A percentile compares a stretch with the other conserved stretches of the same genome.
Conservation (phyloP, 2,888 invertebrate species). For the Macrophya annulata region DNA sequence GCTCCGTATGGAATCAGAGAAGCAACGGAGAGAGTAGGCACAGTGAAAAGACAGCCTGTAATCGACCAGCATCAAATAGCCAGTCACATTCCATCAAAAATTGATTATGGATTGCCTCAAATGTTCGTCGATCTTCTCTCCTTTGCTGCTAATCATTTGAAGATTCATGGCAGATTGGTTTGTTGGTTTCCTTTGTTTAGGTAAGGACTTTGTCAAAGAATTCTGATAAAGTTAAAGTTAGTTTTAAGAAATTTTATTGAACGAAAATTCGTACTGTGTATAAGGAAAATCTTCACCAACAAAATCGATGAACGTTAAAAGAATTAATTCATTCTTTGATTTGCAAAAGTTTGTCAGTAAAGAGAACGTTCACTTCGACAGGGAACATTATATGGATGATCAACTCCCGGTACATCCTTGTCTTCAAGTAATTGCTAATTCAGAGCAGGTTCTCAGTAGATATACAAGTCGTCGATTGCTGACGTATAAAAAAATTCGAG, state of each 20-base stretch:
- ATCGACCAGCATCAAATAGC: slow-evolving; percentile 85
- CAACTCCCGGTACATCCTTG: slow-evolving; percentile 92
- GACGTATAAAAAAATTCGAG: slow-evolving; percentile 90
- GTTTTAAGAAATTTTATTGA: neutral
- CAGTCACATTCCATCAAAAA: slow-evolving; percentile 91
- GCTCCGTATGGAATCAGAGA: slow-evolving; percentile 99
- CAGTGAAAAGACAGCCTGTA: slow-evolving; percentile 81
- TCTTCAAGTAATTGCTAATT: slow-evolving; percentile 89
- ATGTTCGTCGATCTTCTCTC: slow-evolving; percentile 92
- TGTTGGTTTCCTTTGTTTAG: slow-evolving; percentile 97
- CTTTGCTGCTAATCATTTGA: slow-evolving; percentile 91
- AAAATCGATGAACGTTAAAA: neutral
- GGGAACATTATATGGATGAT: slow-evolving; percentile 87
- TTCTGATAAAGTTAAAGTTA: neutral
- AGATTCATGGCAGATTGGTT: slow-evolving; percentile 90
- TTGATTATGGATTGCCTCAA: slow-evolving; percentile 91
- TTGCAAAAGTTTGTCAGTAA: slow-evolving; percentile 44
- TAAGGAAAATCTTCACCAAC: slow-evolving; percentile 22
- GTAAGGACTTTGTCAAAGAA: slow-evolving; percentile 76
- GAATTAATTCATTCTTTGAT: slow-evolving; percentile 16
- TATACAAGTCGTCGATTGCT: slow-evolving; percentile 91
- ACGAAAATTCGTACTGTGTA: neutral
- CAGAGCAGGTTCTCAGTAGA: slow-evolving; percentile 93
- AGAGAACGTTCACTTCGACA: slow-evolving; percentile 74
- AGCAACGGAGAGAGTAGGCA: slow-evolving; percentile 92